These are phyloP conservation scores for Onychomys arenicola DNA, from an alignment of 2,797 vertebrate species.

Conservation along the genomic window DNA sequence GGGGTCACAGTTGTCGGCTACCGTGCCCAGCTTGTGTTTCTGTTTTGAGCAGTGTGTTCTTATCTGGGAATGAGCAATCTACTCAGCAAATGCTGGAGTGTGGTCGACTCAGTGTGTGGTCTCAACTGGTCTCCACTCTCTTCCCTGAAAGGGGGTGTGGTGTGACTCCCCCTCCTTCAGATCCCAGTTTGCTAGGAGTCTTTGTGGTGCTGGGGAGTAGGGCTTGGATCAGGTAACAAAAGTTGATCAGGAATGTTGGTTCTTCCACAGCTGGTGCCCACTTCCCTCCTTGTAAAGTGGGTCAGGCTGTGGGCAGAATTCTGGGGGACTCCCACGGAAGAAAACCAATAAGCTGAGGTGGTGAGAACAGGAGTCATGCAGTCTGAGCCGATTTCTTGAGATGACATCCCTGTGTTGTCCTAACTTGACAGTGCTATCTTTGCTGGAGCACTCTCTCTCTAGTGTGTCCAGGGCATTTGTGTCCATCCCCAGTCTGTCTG, in stretches of 20 bases:
- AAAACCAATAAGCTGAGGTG: neutral
- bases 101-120: neutral
- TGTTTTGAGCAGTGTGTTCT: neutral
- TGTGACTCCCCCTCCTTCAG: neutral
- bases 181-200: neutral
- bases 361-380: rapidly evolving
- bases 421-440: neutral
- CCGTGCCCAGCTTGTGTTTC: neutral
- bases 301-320: neutral
- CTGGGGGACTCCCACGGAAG: neutral
- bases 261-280: neutral
- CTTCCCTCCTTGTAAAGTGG: neutral
- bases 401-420: too few relatives aligned
- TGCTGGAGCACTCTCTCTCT: neutral
- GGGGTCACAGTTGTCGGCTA: too few relatives aligned
- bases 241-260: too few relatives aligned
- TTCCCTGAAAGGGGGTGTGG: neutral
- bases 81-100: neutral
- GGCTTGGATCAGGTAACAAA: neutral
- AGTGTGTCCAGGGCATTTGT: neutral
- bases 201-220: neutral
- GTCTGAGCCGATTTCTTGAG: neutral
- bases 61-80: neutral
- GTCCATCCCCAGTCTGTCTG: too few relatives aligned
- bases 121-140: neutral